Percentiles rank a stretch among this genome's conserved stretches.
These are phyloP conservation scores for Serinus canaria DNA, from an alignment of 2,113 vertebrate species.

Conservation along the genomic window DNA sequence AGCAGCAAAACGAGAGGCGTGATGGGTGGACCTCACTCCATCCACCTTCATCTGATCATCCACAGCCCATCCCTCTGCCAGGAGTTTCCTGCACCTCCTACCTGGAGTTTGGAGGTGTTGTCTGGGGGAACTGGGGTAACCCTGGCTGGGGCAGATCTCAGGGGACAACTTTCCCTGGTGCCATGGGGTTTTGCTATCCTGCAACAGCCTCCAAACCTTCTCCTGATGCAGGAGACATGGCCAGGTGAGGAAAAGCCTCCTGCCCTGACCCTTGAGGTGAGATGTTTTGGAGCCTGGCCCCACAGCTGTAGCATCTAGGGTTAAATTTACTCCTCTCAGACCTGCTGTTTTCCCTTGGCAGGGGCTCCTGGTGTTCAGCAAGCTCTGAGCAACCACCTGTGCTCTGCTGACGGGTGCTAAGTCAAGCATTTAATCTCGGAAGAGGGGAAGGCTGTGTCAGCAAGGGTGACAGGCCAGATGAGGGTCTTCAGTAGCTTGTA, in stretches of 20 bases:
- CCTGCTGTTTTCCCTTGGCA: not conserved
- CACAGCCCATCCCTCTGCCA: not conserved
- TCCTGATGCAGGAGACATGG: not conserved
- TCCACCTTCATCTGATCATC: not conserved
- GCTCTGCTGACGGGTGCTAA: not conserved
- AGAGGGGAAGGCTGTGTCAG: conserved; percentile 9
- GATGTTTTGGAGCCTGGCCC: not conserved
- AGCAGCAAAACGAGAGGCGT: not conserved
- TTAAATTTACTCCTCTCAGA: not conserved
- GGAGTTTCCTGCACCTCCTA: not conserved
- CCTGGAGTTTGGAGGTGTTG: not conserved
- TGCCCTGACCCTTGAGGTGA: not conserved
- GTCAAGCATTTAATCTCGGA: not conserved
- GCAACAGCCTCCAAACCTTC: not conserved
- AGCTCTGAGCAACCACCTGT: not conserved
- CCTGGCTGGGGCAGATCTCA: not conserved
- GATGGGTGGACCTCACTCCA: not conserved
- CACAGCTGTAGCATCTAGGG: not conserved
- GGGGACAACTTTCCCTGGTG: not conserved
- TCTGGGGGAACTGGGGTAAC: not conserved
- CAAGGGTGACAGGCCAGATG: not conserved
- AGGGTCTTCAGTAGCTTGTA: conserved; percentile 1
- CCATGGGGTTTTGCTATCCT: not conserved
- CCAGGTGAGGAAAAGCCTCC: not conserved
- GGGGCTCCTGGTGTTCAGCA: not conserved